phyloP scores from a whole-genome alignment of 2,888 invertebrate genomes.

The Scaptodrosophila latifasciaeformis region DNA sequence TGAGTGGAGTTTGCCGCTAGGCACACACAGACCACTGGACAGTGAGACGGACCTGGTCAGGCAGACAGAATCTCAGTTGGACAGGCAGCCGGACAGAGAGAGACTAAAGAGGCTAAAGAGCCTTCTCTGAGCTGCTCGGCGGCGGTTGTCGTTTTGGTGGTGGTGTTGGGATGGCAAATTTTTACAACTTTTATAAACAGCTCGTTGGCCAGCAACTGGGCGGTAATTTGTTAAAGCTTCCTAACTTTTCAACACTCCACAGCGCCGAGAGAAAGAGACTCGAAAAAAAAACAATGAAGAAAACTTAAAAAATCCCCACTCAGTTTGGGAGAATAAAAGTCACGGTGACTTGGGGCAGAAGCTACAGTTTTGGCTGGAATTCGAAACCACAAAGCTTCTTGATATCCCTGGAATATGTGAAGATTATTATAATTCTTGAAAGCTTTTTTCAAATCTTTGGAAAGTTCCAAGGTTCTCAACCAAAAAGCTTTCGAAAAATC shows the following conservation, averaged over 20 bases:
- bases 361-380: not conserved
- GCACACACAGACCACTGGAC: slow-evolving; percentile 38
- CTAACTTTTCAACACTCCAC: slow-evolving; percentile 73
- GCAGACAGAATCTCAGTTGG: too few relatives aligned
- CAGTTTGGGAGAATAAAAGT: too few relatives aligned
- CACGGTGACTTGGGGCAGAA: not conserved
- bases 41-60: slow-evolving; percentile 5
- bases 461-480: too few relatives aligned
- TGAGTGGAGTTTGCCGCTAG: slow-evolving; percentile 42
- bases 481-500: too few relatives aligned
- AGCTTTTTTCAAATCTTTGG: too few relatives aligned
- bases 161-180: slow-evolving; percentile 61
- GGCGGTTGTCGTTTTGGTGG: not conserved
- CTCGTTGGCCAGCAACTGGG: slow-evolving; percentile 57
- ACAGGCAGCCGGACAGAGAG: too few relatives aligned
- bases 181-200: slow-evolving; percentile 59
- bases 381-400: too few relatives aligned
- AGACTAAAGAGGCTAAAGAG: slow-evolving; percentile 9
- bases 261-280: slow-evolving; percentile 3
- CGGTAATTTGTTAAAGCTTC: slow-evolving; percentile 74
- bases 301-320: not conserved
- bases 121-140: slow-evolving; percentile 12
- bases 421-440: too few relatives aligned
- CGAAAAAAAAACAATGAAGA: slow-evolving; percentile 8
- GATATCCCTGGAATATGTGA: too few relatives aligned